Percentiles rank a stretch among this genome's conserved stretches.
These are phyloP conservation scores for Aethes cnicana DNA, from an alignment of 2,888 invertebrate species.

Conservation along the genomic window DNA sequence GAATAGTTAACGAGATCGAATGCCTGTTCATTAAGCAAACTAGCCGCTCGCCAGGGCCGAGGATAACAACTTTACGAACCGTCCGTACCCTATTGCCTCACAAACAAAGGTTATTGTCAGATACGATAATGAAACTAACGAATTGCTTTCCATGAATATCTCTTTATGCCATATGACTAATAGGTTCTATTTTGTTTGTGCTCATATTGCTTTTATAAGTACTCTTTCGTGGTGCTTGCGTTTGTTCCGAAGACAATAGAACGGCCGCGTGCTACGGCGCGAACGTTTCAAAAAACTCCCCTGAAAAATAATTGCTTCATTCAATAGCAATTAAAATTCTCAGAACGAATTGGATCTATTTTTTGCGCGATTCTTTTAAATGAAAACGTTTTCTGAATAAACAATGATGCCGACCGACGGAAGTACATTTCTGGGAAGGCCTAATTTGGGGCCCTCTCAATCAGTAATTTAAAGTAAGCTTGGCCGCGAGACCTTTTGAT, in stretches of 20 bases:
- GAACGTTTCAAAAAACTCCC: not conserved
- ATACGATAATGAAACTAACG: not conserved
- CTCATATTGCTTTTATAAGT: too few species aligned
- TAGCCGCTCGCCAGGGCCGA: not conserved
- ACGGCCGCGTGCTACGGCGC: not conserved
- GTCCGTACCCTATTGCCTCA: not conserved
- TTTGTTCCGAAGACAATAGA: too few species aligned
- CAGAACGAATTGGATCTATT: constrained; percentile 22
- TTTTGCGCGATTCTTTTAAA: constrained; percentile 19
- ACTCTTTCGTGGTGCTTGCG: too few species aligned
- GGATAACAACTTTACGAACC: not conserved
- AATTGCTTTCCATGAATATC: not conserved
- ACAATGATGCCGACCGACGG: constrained; percentile 17
- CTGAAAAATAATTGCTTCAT: constrained; percentile 18
- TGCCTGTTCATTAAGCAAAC: not conserved
- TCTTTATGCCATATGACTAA: too few species aligned
- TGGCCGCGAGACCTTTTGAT: too few species aligned
- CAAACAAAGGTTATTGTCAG: not conserved
- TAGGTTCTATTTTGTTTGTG: too few species aligned
- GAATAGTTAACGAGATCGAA: not conserved
- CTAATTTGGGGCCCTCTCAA: constrained; percentile 8
- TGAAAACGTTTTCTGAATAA: constrained; percentile 29
- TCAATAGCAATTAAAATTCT: constrained; percentile 31
- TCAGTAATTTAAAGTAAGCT: constrained; percentile 12
- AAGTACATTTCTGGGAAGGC: constrained; percentile 14